Conservation (phyloP, 2,797 vertebrate genomes). For the Glyptemys insculpta region DNA sequence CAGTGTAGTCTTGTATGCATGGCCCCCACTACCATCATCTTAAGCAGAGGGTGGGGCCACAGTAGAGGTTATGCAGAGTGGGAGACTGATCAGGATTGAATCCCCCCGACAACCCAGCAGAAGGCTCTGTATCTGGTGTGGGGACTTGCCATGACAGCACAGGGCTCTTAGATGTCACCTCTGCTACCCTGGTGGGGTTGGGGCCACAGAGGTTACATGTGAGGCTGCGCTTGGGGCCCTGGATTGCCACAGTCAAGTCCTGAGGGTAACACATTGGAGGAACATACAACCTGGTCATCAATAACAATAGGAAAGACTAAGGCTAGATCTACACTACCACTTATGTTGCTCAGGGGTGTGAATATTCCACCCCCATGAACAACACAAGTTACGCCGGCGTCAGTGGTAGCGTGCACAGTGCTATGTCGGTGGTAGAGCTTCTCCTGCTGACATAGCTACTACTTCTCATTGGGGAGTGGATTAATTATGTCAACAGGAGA, state of each 20-base stretch:
- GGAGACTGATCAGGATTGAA: too few relatives aligned
- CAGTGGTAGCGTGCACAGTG: too few relatives aligned
- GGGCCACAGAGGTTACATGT: background rate
- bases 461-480: too few relatives aligned
- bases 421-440: too few relatives aligned
- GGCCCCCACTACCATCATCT: background rate
- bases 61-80: background rate
- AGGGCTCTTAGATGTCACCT: background rate
- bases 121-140: background rate
- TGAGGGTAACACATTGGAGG: background rate
- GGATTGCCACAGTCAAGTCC: background rate
- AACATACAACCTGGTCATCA: background rate
- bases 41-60: background rate
- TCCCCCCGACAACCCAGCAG: background rate
- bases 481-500: too few relatives aligned
- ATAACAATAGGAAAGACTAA: slow-evolving; percentile 30
- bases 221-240: background rate
- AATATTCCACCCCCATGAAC: too few relatives aligned
- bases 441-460: too few relatives aligned
- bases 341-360: too few relatives aligned
- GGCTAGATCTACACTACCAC: too few relatives aligned
- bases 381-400: too few relatives aligned
- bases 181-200: background rate
- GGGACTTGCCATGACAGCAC: background rate
- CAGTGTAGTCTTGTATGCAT: background rate